Evolutionary conservation across 64 coral and sea anemone genomes (phyloP).

Genomic region (Pocillopora verrucosa): DNA sequence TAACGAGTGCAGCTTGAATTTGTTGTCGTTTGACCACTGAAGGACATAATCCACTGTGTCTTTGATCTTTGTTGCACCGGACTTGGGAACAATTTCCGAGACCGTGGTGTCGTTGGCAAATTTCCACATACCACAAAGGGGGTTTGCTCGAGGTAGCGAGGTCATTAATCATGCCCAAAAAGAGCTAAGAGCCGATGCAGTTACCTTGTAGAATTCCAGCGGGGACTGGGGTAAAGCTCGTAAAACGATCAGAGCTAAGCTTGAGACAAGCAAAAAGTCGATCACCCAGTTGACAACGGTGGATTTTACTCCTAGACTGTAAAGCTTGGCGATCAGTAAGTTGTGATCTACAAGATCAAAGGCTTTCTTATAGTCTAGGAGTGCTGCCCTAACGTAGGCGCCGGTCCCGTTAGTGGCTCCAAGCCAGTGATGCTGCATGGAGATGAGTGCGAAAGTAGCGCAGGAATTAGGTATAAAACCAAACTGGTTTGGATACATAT

Average conservation of each 20-base stretch:
- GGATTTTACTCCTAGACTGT: slow-evolving; percentile 12
- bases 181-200: too few relatives aligned
- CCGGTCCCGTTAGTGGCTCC: background rate
- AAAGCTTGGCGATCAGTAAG: slow-evolving; percentile 12
- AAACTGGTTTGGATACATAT: background rate
- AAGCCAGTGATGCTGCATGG: slow-evolving; percentile 10
- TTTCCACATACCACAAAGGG: too few relatives aligned
- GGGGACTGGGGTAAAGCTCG: too few relatives aligned
- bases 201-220: too few relatives aligned
- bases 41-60: too few relatives aligned
- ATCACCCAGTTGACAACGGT: slow-evolving; percentile 23
- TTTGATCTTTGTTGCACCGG: background rate
- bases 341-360: slow-evolving; percentile 46
- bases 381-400: background rate
- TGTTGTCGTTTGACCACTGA: too few relatives aligned
- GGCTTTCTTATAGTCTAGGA: slow-evolving; percentile 17
- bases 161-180: too few relatives aligned
- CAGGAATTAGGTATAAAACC: slow-evolving; percentile 12
- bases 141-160: too few relatives aligned
- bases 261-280: background rate
- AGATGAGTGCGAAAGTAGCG: slow-evolving; percentile 30
- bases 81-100: background rate
- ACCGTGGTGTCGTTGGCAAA: too few relatives aligned
- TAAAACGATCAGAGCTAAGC: too few relatives aligned
- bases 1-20: too few relatives aligned